Percentiles rank a stretch among this genome's conserved stretches.
Conservation (phyloP, 2,888 invertebrate species). For the Sinopyrophorus schimmeli region DNA sequence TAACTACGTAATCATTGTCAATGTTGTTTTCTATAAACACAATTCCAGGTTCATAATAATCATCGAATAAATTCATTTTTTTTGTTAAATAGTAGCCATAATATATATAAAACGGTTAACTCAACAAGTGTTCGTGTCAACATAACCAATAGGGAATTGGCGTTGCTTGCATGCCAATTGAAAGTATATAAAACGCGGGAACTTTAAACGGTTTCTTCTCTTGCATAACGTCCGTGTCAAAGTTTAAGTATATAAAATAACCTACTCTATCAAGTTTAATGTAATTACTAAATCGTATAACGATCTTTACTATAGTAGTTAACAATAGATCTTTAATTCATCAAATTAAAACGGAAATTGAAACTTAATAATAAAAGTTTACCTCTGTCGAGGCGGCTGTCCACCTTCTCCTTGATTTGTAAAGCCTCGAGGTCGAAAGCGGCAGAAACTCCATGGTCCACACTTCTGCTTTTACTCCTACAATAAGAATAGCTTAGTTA, state of each 20-base stretch:
- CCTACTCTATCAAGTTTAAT: too few relatives aligned
- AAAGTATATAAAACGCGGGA: too few relatives aligned
- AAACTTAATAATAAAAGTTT: slow-evolving; percentile 35
- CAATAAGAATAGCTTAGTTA: too few relatives aligned
- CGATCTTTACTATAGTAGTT: too few relatives aligned
- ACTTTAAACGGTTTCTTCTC: too few relatives aligned
- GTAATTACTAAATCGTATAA: too few relatives aligned
- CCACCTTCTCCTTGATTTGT: slow-evolving; percentile 81
- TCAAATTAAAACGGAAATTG: too few relatives aligned
- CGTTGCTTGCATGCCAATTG: too few relatives aligned
- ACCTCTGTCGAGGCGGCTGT: slow-evolving; percentile 76
- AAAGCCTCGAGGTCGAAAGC: slow-evolving; percentile 85
- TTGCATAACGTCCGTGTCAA: too few relatives aligned
- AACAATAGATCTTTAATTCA: too few relatives aligned
- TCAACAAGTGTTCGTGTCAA: slow-evolving; percentile 10
- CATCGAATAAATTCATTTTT: slow-evolving; percentile 45
- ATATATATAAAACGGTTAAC: background rate
- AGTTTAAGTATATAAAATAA: too few relatives aligned
- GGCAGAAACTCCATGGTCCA: slow-evolving; percentile 85
- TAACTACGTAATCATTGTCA: slow-evolving; percentile 37
- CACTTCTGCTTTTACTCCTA: slow-evolving; percentile 91
- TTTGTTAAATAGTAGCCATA: background rate
- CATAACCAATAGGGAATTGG: slow-evolving; percentile 13
- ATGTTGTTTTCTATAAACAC: slow-evolving; percentile 23
- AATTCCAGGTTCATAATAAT: slow-evolving; percentile 39